Conservation (phyloP, 2,797 vertebrate genomes). For the Phrynocephalus forsythii region DNA sequence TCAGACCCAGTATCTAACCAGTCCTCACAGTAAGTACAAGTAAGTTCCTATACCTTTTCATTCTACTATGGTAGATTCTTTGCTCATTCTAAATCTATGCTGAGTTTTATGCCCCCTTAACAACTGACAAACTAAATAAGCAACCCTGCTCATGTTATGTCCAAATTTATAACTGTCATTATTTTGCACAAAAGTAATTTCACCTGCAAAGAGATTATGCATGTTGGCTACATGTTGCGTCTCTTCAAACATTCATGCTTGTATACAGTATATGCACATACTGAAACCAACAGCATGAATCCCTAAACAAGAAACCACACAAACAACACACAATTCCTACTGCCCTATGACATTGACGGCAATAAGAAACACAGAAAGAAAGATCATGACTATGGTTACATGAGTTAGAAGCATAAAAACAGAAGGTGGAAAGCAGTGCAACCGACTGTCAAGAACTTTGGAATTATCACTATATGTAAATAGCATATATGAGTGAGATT, state of each 20-base stretch:
- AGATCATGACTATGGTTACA: slow-evolving; percentile 24
- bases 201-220: not conserved
- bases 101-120: too few species aligned
- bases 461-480: not conserved
- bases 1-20: too few species aligned
- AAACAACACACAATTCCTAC: not conserved
- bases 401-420: not conserved
- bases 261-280: not conserved
- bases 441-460: not conserved
- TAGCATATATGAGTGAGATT: not conserved
- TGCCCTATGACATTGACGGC: slow-evolving; percentile 11
- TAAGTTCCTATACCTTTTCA: not conserved
- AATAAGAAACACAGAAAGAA: slow-evolving; percentile 24
- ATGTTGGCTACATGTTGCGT: not conserved
- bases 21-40: too few species aligned
- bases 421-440: not conserved
- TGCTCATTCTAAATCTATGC: too few species aligned
- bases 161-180: not conserved
- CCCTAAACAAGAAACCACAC: not conserved
- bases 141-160: not conserved
- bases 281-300: not conserved
- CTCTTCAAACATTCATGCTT: not conserved
- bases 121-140: not conserved
- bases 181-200: not conserved
- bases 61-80: not conserved